These are phyloP conservation scores for Rhyacichthys aspro DNA, from an alignment of 2,797 vertebrate species.

Conservation along the genomic window DNA sequence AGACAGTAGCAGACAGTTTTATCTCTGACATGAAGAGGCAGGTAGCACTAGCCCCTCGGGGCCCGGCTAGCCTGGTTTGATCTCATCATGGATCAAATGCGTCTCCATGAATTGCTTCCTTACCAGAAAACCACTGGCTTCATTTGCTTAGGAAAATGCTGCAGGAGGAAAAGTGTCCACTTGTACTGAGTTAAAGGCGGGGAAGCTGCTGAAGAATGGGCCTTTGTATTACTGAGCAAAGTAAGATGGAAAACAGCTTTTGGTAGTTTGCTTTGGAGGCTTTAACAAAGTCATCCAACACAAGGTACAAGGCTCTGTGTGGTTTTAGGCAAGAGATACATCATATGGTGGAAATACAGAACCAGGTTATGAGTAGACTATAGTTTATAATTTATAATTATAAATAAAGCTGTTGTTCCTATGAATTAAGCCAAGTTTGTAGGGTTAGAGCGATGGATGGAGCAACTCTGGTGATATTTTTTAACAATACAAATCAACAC, in stretches of 20 bases:
- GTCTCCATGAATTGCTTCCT: slow-evolving; percentile 61
- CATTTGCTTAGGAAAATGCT: slow-evolving; percentile 69
- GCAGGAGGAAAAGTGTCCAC: slow-evolving; percentile 55
- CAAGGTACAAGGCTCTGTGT: slow-evolving; percentile 28
- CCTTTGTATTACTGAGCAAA: slow-evolving; percentile 54
- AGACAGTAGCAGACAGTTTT: slow-evolving; percentile 61
- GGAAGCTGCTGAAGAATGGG: slow-evolving; percentile 51
- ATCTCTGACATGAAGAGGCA: slow-evolving; percentile 64
- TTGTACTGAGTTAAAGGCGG: slow-evolving; percentile 55
- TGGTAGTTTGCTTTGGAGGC: slow-evolving; percentile 44
- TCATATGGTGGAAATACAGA: background rate
- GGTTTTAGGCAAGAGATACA: slow-evolving; percentile 5
- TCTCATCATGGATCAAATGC: slow-evolving; percentile 62
- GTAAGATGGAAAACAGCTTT: slow-evolving; percentile 55
- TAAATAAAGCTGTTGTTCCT: no score
- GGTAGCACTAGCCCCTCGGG: slow-evolving; percentile 51
- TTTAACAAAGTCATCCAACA: slow-evolving; percentile 49
- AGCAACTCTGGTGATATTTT: no score
- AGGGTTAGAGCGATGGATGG: no score
- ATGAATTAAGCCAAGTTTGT: no score
- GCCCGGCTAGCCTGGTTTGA: slow-evolving; percentile 53
- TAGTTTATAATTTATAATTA: no score
- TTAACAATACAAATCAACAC: no score
- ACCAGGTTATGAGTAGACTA: no score
- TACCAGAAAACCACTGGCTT: slow-evolving; percentile 51